Conservation (phyloP, 2,113 vertebrate genomes). For the Regulus satrapa region DNA sequence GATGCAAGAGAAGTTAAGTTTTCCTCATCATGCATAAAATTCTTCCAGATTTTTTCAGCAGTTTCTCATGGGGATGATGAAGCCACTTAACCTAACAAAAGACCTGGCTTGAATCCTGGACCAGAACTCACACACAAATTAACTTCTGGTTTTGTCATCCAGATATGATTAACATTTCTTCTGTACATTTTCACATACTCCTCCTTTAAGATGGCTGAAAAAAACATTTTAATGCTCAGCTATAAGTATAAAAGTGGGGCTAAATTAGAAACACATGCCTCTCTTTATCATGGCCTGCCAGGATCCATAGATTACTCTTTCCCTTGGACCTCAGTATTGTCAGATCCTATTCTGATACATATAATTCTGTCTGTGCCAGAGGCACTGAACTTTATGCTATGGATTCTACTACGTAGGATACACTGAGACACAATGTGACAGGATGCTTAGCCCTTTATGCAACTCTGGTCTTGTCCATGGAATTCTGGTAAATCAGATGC, state of each 20-base stretch:
- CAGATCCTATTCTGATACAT: not conserved
- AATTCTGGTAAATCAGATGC: not conserved
- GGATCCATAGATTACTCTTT: not conserved
- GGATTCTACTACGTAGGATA: not conserved
- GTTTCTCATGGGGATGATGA: not conserved
- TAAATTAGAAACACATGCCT: slow-evolving; percentile 14
- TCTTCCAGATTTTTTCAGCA: not conserved
- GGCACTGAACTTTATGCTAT: not conserved
- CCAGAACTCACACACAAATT: not conserved
- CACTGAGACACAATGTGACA: not conserved
- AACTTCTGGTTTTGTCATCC: slow-evolving; percentile 14
- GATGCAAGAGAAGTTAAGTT: not conserved
- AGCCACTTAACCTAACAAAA: slow-evolving; percentile 6
- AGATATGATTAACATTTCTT: not conserved
- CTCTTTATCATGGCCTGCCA: not conserved
- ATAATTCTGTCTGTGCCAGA: not conserved
- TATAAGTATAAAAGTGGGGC: not conserved
- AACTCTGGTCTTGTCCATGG: not conserved
- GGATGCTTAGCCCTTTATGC: not conserved
- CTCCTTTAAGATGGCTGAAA: not conserved
- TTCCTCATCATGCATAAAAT: not conserved
- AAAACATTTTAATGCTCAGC: not conserved
- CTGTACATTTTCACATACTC: not conserved
- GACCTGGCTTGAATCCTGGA: slow-evolving; percentile 5
- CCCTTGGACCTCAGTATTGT: not conserved